Evolutionary conservation across 2,888 invertebrate species (phyloP).

Genomic region (Dugesia japonica): DNA sequence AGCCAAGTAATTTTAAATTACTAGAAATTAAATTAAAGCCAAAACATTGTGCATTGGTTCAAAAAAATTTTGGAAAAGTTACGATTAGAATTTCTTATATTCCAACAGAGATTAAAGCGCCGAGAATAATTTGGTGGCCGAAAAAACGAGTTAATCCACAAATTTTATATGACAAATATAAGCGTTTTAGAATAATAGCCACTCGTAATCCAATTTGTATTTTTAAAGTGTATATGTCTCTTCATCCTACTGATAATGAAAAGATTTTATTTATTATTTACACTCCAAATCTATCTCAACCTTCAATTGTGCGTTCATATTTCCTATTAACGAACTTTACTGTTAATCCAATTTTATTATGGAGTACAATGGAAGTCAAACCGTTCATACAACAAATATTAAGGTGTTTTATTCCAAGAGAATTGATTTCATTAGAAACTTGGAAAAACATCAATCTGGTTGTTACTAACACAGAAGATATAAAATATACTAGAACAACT

Average conservation of each 20-base stretch:
- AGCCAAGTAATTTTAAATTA: no score
- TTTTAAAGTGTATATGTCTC: not conserved
- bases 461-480: not conserved
- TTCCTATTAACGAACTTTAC: not conserved
- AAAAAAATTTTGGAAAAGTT: not conserved
- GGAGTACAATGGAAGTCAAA: not conserved
- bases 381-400: not conserved
- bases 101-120: not conserved
- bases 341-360: not conserved
- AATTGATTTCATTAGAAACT: not conserved
- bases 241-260: not conserved
- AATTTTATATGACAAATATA: not conserved
- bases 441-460: not conserved
- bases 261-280: not conserved
- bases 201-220: not conserved
- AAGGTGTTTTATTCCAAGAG: not conserved
- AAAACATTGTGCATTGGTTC: no score
- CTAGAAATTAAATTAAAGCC: no score
- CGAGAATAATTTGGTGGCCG: not conserved
- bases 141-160: not conserved
- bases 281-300: not conserved
- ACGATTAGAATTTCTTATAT: not conserved
- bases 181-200: not conserved
- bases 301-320: not conserved
- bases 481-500: not conserved